Conservation (phyloP, 2,797 vertebrate species). For the Centroberyx gerrardi region DNA sequence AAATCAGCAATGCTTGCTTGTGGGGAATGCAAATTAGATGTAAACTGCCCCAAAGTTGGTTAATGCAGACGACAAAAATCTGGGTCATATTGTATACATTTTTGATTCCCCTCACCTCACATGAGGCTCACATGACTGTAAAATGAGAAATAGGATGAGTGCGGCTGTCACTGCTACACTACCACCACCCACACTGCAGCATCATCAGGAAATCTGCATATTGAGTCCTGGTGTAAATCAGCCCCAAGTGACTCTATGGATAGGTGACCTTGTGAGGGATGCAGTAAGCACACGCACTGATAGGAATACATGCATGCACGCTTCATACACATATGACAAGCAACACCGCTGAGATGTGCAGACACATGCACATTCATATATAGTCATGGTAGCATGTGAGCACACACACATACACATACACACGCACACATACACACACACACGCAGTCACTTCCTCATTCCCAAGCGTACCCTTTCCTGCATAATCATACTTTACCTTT, state of each 20-base stretch:
- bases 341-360: constrained; percentile 23
- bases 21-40: constrained; percentile 57
- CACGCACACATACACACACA: constrained; percentile 7
- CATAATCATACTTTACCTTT: constrained; percentile 65
- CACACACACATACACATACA: constrained; percentile 14
- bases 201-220: constrained; percentile 79
- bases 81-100: constrained; percentile 51
- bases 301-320: constrained; percentile 50
- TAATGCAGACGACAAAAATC: constrained; percentile 34
- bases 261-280: constrained; percentile 80
- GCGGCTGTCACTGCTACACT: constrained; percentile 31
- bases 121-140: constrained; percentile 32
- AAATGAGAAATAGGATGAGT: constrained; percentile 41
- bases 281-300: constrained; percentile 46
- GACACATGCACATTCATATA: constrained; percentile 15
- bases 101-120: constrained; percentile 44
- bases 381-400: constrained; percentile 8
- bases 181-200: constrained; percentile 59
- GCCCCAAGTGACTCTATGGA: constrained; percentile 62
- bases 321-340: constrained; percentile 42
- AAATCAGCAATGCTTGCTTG: constrained; percentile 47
- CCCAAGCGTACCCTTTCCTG: constrained; percentile 40
- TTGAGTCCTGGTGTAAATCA: constrained; percentile 75
- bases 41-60: constrained; percentile 46
- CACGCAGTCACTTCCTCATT: constrained; percentile 24